These are phyloP conservation scores for Talpa occidentalis DNA, from an alignment of 2,113 vertebrate genomes.

Conservation along the genomic window DNA sequence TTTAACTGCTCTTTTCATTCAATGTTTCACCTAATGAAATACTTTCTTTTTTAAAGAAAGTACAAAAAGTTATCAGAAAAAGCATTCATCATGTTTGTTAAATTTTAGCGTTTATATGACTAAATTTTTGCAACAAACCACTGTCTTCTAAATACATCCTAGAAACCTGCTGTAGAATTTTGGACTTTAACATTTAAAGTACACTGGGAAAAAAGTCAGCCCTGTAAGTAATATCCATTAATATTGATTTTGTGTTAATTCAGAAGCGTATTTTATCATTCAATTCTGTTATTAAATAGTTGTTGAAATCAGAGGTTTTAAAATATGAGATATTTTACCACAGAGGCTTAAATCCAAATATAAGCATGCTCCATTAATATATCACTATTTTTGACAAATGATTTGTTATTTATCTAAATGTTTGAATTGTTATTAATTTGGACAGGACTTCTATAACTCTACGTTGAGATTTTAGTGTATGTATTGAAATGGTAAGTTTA, in stretches of 20 bases:
- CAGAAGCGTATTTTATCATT: neutral
- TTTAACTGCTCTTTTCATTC: neutral
- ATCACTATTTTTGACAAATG: neutral
- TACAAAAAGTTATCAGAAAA: conserved; percentile 10
- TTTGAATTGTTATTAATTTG: neutral
- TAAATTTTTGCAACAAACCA: neutral
- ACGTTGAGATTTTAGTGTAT: neutral
- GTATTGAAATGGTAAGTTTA: neutral
- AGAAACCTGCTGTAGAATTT: neutral
- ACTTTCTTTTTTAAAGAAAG: neutral
- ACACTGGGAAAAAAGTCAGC: neutral
- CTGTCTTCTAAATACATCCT: neutral
- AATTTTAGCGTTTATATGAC: neutral
- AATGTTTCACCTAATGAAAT: neutral
- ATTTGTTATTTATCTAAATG: neutral
- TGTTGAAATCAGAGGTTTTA: neutral
- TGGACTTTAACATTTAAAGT: neutral
- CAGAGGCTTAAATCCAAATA: neutral
- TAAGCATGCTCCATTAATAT: neutral
- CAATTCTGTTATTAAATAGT: conserved; percentile 7
- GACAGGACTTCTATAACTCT: neutral
- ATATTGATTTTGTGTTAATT: neutral
- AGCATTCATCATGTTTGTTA: neutral
- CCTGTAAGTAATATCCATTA: neutral
- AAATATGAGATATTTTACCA: neutral